These are phyloP conservation scores for Entosphenus tridentatus DNA, from an alignment of 2,113 vertebrate genomes.

Conservation along the genomic window DNA sequence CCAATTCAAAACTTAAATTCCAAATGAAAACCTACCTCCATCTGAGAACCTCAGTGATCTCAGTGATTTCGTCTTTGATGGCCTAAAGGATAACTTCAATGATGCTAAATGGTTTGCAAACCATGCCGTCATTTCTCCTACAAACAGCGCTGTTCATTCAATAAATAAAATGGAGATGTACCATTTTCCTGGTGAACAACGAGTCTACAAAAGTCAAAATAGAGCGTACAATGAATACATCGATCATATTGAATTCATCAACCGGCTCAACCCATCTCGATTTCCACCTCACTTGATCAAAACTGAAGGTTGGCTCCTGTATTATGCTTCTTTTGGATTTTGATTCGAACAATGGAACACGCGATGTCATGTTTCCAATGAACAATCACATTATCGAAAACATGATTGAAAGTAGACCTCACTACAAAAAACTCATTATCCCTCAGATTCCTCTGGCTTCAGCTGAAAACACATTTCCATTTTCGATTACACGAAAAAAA, in stretches of 20 bases:
- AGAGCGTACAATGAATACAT: not conserved
- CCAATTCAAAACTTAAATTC: not conserved
- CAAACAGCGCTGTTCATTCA: not conserved
- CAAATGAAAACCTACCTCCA: slow-evolving; percentile 2
- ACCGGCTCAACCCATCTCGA: not conserved
- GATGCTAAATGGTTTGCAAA: not conserved
- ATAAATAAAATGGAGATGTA: not conserved
- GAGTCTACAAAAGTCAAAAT: not conserved
- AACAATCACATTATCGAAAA: not conserved
- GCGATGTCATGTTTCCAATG: not conserved
- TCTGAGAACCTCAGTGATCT: not conserved
- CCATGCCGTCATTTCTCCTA: not conserved
- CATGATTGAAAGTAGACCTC: not conserved
- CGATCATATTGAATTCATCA: not conserved
- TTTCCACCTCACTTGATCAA: not conserved
- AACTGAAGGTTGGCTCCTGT: slow-evolving; percentile 1
- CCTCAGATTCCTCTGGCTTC: not conserved
- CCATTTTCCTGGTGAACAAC: not conserved
- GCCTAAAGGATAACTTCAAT: not conserved
- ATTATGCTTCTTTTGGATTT: not conserved
- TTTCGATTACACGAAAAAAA: not conserved
- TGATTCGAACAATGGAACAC: slow-evolving; percentile 1
- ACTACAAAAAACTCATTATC: not conserved
- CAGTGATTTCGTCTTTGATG: not conserved
- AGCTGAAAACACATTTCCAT: not conserved